A percentile compares a stretch with the other conserved stretches of the same genome.
Evolutionary conservation across 2,888 invertebrate genomes (phyloP).

Genomic region (Rhopalosiphum nymphaeae): DNA sequence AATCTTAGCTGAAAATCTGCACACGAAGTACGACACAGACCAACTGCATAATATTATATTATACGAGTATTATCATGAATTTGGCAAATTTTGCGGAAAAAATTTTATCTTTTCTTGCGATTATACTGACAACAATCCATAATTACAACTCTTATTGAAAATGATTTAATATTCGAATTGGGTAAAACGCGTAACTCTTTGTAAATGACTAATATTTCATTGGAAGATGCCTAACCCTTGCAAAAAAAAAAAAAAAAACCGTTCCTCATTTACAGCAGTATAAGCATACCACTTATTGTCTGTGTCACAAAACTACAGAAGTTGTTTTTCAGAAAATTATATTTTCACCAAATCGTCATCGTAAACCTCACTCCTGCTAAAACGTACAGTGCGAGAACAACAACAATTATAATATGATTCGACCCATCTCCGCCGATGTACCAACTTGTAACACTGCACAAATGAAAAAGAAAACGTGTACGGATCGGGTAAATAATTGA

Average conservation of each 20-base stretch:
- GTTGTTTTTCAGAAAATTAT: too few species aligned
- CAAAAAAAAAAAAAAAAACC: not conserved
- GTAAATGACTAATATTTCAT: not conserved
- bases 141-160: not conserved
- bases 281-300: too few species aligned
- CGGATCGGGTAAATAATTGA: not conserved
- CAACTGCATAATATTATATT: too few species aligned
- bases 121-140: not conserved
- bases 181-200: too few species aligned
- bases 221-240: not conserved
- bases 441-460: not conserved
- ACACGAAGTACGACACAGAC: not conserved
- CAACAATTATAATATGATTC: not conserved
- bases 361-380: too few species aligned
- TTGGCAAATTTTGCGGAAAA: not conserved
- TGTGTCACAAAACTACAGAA: too few species aligned
- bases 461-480: not conserved
- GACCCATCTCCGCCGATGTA: not conserved
- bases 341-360: too few species aligned
- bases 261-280: too few species aligned
- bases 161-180: not conserved
- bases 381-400: not conserved
- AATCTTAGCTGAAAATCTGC: not conserved
- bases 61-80: too few species aligned
- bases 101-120: not conserved